Percentiles rank a stretch among this genome's conserved stretches.
Evolutionary conservation across 2,888 invertebrate species (phyloP).

Genomic region (Ethmia dodecea): DNA sequence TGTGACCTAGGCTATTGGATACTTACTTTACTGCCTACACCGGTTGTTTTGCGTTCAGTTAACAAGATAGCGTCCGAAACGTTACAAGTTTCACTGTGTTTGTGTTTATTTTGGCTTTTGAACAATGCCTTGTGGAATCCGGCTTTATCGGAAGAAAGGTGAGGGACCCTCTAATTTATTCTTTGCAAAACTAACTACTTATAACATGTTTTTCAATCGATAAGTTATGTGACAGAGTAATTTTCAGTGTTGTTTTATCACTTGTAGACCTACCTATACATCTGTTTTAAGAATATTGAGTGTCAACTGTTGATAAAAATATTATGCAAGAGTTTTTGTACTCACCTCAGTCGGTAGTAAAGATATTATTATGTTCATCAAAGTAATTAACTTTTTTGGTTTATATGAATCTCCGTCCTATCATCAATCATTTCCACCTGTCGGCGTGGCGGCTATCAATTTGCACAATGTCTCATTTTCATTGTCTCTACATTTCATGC

Average conservation of each 20-base stretch:
- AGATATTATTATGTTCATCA: no score
- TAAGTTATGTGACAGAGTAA: no score
- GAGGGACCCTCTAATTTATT: constrained; percentile 3
- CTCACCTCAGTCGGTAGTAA: no score
- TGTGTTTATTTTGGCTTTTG: constrained; percentile 19
- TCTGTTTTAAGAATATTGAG: no score
- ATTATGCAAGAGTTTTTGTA: no score
- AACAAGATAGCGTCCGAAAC: constrained; percentile 50
- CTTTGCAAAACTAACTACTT: neutral
- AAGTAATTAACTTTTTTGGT: constrained; percentile 3
- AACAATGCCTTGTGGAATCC: constrained; percentile 49
- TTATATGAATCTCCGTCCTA: neutral
- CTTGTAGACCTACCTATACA: no score
- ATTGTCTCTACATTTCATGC: constrained; percentile 20
- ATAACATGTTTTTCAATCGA: no score
- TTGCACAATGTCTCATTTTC: constrained; percentile 21
- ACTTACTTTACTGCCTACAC: constrained; percentile 34
- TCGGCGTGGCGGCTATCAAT: constrained; percentile 18
- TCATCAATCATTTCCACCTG: constrained; percentile 18
- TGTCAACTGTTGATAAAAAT: no score
- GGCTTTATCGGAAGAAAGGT: constrained; percentile 51
- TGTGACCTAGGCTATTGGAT: constrained; percentile 40
- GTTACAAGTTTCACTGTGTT: constrained; percentile 44
- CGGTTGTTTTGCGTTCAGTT: constrained; percentile 60
- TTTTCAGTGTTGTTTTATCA: no score